Conservation (phyloP, 2,888 invertebrate species). For the Eupithecia abbreviata region DNA sequence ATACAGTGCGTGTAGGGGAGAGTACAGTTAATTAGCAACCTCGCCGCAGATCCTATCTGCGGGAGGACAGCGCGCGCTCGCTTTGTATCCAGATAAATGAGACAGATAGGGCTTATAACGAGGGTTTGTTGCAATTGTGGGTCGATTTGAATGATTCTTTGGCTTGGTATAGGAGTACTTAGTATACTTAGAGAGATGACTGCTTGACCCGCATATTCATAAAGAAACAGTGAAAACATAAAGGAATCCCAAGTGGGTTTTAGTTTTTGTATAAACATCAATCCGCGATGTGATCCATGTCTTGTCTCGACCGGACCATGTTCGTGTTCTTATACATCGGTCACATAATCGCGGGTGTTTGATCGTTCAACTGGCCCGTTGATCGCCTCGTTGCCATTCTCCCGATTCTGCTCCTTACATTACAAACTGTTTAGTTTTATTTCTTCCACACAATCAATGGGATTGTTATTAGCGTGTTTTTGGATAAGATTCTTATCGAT, state of each 20-base stretch:
- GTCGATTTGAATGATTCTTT: too few relatives aligned
- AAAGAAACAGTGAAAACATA: too few relatives aligned
- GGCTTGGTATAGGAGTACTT: too few relatives aligned
- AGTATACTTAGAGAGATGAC: too few relatives aligned
- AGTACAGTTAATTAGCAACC: conserved; percentile 38
- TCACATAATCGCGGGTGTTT: conserved; percentile 30
- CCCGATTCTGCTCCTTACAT: neutral
- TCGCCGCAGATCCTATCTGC: conserved; percentile 36
- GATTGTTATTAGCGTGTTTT: neutral
- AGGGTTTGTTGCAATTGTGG: conserved; percentile 2
- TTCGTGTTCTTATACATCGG: conserved; percentile 25
- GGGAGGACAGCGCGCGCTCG: neutral
- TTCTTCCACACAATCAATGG: neutral
- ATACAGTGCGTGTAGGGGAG: conserved; percentile 33
- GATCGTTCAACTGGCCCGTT: conserved; percentile 25
- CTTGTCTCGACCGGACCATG: conserved; percentile 14
- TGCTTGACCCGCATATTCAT: too few relatives aligned
- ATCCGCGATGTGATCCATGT: too few relatives aligned
- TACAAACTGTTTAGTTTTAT: neutral
- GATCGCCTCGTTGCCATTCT: conserved; percentile 33
- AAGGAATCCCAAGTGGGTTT: too few relatives aligned
- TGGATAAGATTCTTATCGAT: neutral
- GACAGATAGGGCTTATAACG: conserved; percentile 20
- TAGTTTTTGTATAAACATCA: too few relatives aligned
- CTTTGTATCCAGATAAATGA: conserved; percentile 30